Evolutionary conservation across 2,797 vertebrate species (phyloP), one percentile per base, ranked within the genome.

Genomic region (Melanogrammus aeglefinus): DNA sequence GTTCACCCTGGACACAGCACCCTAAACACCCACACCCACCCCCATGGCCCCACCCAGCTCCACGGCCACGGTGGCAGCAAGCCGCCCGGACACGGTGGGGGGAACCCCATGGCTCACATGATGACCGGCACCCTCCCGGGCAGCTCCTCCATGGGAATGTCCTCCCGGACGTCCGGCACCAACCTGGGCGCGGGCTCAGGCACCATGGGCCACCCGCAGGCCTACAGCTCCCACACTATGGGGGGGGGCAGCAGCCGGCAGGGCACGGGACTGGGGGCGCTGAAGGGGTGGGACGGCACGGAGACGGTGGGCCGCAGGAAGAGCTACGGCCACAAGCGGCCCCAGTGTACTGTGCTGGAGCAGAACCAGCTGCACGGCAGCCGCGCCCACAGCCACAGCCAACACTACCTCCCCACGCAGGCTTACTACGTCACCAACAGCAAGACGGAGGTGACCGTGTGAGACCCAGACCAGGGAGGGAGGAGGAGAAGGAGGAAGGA

Each of bases 381-480:
- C 75, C 95, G 96, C 33, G 88, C 79, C 77, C 91, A 93, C 2
- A 94, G 92, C 87, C 93, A 92, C 90, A 95, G 96, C 86, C 97
- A 98, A 88, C 97, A 98, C 83, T 99, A 96, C 84, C 88, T 97
- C 72, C 95, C 96, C 88, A 95, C 96, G 78, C 97, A 99, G 93
- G 97, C 97, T 87, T 99, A 99, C 93, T 99, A 97, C 94, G 97
- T 99, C 88, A 99, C 97, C 93, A 99, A 99, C 95, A 99, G 98
- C 95, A 99, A 99, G 95, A 99, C 98, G 83, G 98, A 99, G 93
- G 98, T 99, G 95, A 99, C 98, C 92, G 98, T 99, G 92, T 99
- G 95, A 74, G 82, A 78, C 75, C 79, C 80, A 39, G 81, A 44
- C 63, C 47, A 57, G 73, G 36, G 72, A 74, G 69, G 75, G 87